Evolutionary conservation across 2,888 invertebrate genomes (phyloP).

Genomic region (Amblyjoppa proteus): DNA sequence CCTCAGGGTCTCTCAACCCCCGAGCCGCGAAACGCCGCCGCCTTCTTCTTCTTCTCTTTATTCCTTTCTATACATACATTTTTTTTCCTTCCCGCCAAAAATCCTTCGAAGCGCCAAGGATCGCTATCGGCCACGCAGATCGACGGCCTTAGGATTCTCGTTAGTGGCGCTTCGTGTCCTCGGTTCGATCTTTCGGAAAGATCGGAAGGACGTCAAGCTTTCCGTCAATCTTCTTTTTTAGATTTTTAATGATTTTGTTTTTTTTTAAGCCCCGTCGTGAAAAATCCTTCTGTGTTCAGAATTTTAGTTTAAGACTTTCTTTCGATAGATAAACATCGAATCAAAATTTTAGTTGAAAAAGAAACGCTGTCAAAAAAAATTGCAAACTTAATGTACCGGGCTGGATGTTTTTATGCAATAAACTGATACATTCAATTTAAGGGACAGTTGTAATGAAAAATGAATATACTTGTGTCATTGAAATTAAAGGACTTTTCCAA

Average conservation of each 20-base stretch:
- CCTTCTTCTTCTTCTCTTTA: conserved; percentile 33
- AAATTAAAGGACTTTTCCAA: no score
- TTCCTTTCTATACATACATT: not conserved
- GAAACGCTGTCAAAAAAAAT: no score
- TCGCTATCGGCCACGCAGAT: conserved; percentile 28
- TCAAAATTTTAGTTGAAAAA: no score
- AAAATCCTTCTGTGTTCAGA: no score
- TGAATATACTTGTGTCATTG: no score
- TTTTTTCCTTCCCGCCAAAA: conserved; percentile 61
- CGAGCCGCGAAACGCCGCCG: conserved; percentile 43
- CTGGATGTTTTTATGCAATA: no score
- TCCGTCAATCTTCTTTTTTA: not conserved
- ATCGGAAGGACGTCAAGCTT: conserved; percentile 4
- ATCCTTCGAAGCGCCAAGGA: not conserved
- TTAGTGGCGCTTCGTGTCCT: conserved; percentile 29
- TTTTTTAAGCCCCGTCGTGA: not conserved
- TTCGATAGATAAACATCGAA: not conserved
- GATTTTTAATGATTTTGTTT: not conserved
- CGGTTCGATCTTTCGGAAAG: conserved; percentile 27
- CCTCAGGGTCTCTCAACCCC: conserved; percentile 64
- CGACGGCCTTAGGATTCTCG: conserved; percentile 19
- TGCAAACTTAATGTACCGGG: no score
- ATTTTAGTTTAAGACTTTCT: not conserved
- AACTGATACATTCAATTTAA: no score
- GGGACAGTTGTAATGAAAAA: no score